phyloP scores from a whole-genome alignment of 1,140 invertebrate genomes.

The Euwallacea similis region DNA sequence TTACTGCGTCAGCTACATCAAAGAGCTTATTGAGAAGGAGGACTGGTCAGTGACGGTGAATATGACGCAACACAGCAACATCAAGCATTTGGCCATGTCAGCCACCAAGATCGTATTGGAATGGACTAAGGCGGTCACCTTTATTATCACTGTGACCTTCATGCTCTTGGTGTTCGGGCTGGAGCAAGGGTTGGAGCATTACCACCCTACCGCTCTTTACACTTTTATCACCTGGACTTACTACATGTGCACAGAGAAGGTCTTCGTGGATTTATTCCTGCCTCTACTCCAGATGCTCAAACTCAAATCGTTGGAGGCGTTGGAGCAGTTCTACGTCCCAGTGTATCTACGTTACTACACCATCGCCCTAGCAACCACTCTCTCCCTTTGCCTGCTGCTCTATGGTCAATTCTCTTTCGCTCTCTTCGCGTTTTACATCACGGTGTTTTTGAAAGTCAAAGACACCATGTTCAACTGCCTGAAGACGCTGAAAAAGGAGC shows the following conservation, averaged over 20 bases:
- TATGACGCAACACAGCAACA: constrained; percentile 69
- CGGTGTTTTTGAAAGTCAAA: constrained; percentile 67
- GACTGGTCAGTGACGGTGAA: constrained; percentile 76
- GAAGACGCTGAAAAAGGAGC: constrained; percentile 60
- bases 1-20: constrained; percentile 74
- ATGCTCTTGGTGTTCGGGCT: constrained; percentile 73
- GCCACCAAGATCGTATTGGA: constrained; percentile 79
- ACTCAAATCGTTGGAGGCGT: constrained; percentile 65
- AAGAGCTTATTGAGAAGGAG: constrained; percentile 71
- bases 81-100: constrained; percentile 79
- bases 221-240: constrained; percentile 68
- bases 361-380: constrained; percentile 57
- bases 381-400: constrained; percentile 60
- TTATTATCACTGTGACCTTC: constrained; percentile 77
- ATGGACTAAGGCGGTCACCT: constrained; percentile 80
- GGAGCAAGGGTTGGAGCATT: constrained; percentile 74
- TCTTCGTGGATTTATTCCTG: constrained; percentile 67
- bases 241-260: constrained; percentile 73
- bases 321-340: constrained; percentile 68
- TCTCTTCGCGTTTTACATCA: constrained; percentile 65
- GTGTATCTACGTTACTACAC: constrained; percentile 63
- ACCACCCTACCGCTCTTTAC: constrained; percentile 67
- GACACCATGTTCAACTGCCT: constrained; percentile 63
- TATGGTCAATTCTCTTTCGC: constrained; percentile 61
- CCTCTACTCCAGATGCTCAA: constrained; percentile 60